Evolutionary conservation across 2,888 invertebrate genomes (phyloP).

Genomic region (Quadroppia sp.): DNA sequence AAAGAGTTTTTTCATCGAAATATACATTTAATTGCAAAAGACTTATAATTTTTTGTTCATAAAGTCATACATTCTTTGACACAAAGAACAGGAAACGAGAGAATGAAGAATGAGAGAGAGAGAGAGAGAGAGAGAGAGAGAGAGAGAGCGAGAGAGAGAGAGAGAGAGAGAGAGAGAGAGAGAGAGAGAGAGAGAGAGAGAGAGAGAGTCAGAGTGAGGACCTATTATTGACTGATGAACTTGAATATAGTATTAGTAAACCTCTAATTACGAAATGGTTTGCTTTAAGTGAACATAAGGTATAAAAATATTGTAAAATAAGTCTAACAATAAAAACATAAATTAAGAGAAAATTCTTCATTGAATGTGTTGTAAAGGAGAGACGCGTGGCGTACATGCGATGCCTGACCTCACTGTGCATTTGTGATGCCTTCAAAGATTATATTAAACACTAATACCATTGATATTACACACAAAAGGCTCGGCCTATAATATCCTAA

Average conservation of each 20-base stretch:
- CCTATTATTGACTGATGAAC: constrained; percentile 4
- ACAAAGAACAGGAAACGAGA: constrained; percentile 27
- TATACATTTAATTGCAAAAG: not conserved
- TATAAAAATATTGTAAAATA: constrained; percentile 6
- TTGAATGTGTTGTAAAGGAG: not conserved
- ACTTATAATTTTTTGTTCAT: not conserved
- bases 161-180: not conserved
- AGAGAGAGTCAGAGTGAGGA: not conserved
- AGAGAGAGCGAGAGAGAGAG: no score
- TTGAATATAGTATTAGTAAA: not conserved
- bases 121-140: not conserved
- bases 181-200: not conserved
- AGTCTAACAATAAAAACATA: constrained; percentile 3
- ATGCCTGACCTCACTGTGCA: no score
- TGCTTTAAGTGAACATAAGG: not conserved
- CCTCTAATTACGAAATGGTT: constrained; percentile 10
- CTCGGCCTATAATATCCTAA: constrained; percentile 3
- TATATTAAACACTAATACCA: constrained; percentile 21
- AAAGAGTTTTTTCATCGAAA: constrained; percentile 15
- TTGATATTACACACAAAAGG: not conserved
- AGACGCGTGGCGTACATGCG: constrained; percentile 14
- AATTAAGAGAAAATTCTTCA: constrained; percentile 8
- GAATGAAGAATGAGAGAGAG: not conserved
- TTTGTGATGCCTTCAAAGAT: constrained; percentile 19
- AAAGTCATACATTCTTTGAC: not conserved